Base-by-base conservation (phyloP, 2,888 invertebrate species). In the Calameuta idolon region DNA sequence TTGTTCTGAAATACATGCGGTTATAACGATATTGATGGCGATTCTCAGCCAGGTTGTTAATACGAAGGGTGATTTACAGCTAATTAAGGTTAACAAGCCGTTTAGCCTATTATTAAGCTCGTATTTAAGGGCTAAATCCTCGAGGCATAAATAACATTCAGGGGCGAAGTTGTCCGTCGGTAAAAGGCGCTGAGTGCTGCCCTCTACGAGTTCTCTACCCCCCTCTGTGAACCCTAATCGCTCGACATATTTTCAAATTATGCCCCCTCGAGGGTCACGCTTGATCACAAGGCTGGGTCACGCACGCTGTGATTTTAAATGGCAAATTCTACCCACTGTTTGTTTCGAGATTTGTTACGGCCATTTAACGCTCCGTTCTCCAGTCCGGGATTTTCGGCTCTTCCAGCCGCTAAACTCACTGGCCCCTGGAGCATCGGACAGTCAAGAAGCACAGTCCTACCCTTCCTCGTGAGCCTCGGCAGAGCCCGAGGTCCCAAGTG, bases 11-110 rank as follows among this genome's bases (percentile, higher is more conserved):
- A 40, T 40, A 1, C 40, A 15, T 40, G 79, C 79, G 76, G 79
- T 79, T 78, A 79, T 78, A 79, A 84, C 81, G 81, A 83, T 83
- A 84, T 84, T 80, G 83, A 85, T 82, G 83, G 81, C 73, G 77
- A 82, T 82, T 81, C 75, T 74, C 75, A 78, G 79, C 78, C 69
- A 68, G 79, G 79, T 77, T 77, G 84, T 83, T 83, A 85, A 84
- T 85, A 80, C 76, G 79, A 77, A 79, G 76, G 83, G 81, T 89
- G 89, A 90, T 90, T 90, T 90, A 90, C 85, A 87, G 85, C 87
- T 90, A 89, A 90, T 90, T 89, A 88, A 85, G 87, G 85, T 87
- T 89, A 90, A 89, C 90, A 89, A 88, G 89, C 88, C 85, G 83
- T 89, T 90, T 88, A 90, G 85, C 83, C 86, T 84, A 86, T 88